Conservation (phyloP, 2,797 vertebrate genomes). For the Gambusia yucatana region DNA sequence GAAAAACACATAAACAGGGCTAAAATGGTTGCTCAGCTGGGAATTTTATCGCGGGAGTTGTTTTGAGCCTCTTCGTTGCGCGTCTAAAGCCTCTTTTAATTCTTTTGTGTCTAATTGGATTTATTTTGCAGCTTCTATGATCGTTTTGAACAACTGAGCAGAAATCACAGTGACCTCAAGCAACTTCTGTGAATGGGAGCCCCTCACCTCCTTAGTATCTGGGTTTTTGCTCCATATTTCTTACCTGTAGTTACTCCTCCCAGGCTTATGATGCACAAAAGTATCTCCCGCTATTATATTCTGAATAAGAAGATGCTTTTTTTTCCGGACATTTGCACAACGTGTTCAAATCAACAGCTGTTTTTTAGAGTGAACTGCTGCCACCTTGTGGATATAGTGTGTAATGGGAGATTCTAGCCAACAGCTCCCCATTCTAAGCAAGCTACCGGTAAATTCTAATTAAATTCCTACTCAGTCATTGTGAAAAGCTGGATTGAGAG, state of each 20-base stretch:
- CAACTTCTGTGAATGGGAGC: not conserved
- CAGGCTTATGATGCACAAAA: not conserved
- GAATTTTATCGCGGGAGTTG: not conserved
- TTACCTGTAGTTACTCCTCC: not conserved
- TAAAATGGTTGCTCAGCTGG: not conserved
- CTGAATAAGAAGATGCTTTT: not conserved
- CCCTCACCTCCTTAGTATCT: not conserved
- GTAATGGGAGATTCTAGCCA: not conserved
- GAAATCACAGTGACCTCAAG: not conserved
- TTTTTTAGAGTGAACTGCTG: slow-evolving; percentile 51
- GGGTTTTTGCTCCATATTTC: not conserved
- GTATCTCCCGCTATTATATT: not conserved
- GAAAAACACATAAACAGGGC: not conserved
- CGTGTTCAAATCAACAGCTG: not conserved
- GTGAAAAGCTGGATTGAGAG: not conserved
- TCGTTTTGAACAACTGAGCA: not conserved
- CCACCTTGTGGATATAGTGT: slow-evolving; percentile 44
- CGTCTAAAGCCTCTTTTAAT: not conserved
- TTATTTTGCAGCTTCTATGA: not conserved
- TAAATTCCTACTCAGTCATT: not conserved
- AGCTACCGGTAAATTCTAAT: not conserved
- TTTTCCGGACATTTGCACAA: not conserved
- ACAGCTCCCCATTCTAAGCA: not conserved
- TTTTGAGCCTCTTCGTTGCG: not conserved
- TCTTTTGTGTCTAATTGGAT: not conserved